These are phyloP conservation scores for Chaetops frenatus DNA, from an alignment of 2,113 vertebrate genomes.

Conservation along the genomic window DNA sequence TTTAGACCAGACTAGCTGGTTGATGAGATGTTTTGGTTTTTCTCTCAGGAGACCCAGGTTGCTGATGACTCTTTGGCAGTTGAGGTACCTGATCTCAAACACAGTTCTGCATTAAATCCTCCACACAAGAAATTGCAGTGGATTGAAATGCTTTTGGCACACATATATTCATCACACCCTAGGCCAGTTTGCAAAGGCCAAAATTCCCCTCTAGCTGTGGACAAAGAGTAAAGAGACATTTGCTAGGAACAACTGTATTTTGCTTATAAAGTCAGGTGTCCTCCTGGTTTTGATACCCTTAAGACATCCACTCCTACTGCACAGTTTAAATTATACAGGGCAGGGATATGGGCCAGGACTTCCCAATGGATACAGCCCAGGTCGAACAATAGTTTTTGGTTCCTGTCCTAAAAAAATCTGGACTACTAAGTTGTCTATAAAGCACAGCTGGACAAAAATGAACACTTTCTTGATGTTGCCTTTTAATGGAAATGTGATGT, in stretches of 20 bases:
- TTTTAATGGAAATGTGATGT: not conserved
- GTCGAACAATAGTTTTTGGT: not conserved
- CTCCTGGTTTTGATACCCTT: not conserved
- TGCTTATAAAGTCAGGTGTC: not conserved
- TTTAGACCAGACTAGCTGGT: not conserved
- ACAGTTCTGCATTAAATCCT: not conserved
- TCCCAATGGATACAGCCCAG: not conserved
- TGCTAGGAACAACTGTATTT: not conserved
- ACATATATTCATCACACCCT: not conserved
- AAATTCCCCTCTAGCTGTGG: not conserved
- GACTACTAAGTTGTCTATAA: not conserved
- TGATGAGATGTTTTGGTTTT: not conserved
- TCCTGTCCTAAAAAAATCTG: not conserved
- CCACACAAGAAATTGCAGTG: not conserved
- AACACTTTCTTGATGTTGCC: not conserved
- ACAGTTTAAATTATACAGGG: not conserved
- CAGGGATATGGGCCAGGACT: not conserved
- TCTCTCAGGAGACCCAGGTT: not conserved
- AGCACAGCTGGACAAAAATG: not conserved
- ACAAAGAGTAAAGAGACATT: not conserved
- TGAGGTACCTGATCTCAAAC: not conserved
- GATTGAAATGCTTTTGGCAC: not conserved
- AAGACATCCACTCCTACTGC: not conserved
- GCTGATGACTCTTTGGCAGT: not conserved
- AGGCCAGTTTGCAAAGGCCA: not conserved